Evolutionary conservation across 2,113 vertebrate genomes (phyloP), one percentile per base, ranked within the genome.

Genomic region (Odocoileus virginianus): DNA sequence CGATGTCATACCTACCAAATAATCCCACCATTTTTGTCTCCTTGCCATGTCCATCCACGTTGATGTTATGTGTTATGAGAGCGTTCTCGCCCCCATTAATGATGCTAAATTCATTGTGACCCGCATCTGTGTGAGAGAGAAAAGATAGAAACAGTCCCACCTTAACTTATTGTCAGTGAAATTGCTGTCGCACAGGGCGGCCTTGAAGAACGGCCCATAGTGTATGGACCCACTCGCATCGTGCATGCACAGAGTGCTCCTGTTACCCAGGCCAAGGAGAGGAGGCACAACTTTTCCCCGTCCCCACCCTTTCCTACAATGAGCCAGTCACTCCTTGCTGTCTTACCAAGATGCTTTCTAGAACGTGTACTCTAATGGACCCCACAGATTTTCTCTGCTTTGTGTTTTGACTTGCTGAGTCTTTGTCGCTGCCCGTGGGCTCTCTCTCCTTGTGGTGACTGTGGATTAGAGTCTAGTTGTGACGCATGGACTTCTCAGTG

Each of bases 21-120:
- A 71, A 19, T 71, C 64, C 64, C 64, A 71, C n/a, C n/a, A 36
- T 0, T 2, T 36, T 2, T 71, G 64, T 71, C 64, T 71, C n/a
- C 33, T 0, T 21, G 64, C 64, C n/a, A 11, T 36, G 4, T 21
- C 1, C n/a, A 71, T 71, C 17, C n/a, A 71, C n/a, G 2, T 71
- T 71, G 64, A 21, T 0, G 11, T 5, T 2, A 2, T 0, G 0
- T 5, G 4, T 0, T 21, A 71, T 0, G 64, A 71, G 17, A 21
- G 1, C 2, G 9, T 36, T 5, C n/a, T 71, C 0, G 9, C 5
- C 64, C n/a, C 4, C n/a, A 36, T 5, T 11, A 11, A 36, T 6
- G 17, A 11, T 1, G n/a, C 12, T 50, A 21, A 71, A 12, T 71
- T 71, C n/a, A 71, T 36, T 71, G 17, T 36, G n/a, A 36, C 64